A percentile compares a stretch with the other conserved stretches of the same genome.
Conservation (phyloP, 1,140 invertebrate genomes). For the Belonocnema kinseyi region DNA sequence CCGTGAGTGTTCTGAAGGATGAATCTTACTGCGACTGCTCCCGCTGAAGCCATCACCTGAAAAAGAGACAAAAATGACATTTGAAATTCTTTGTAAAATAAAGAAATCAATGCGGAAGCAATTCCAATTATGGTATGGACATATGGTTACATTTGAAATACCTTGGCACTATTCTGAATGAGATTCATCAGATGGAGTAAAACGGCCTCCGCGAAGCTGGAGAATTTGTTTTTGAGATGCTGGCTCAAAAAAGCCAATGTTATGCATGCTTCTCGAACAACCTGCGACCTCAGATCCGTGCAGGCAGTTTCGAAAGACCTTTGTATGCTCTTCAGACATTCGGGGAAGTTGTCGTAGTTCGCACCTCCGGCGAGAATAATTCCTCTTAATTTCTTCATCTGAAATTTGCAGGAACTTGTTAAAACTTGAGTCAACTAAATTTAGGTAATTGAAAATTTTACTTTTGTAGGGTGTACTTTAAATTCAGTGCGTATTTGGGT, state of each 20-base stretch:
- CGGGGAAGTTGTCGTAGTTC: slow-evolving; percentile 89
- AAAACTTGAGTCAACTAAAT: no score
- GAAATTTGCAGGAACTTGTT: slow-evolving; percentile 22
- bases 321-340: slow-evolving; percentile 87
- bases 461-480: no score
- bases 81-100: slow-evolving; percentile 33
- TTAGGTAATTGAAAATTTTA: no score
- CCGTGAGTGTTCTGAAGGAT: slow-evolving; percentile 93
- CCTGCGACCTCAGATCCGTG: slow-evolving; percentile 93
- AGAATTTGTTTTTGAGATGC: slow-evolving; percentile 87
- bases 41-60: slow-evolving; percentile 93
- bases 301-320: slow-evolving; percentile 88
- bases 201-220: slow-evolving; percentile 89
- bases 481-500: no score
- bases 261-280: slow-evolving; percentile 95
- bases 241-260: slow-evolving; percentile 94
- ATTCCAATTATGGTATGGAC: background rate
- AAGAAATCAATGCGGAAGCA: slow-evolving; percentile 28
- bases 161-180: slow-evolving; percentile 97
- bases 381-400: slow-evolving; percentile 91
- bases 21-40: slow-evolving; percentile 90
- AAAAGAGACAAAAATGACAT: slow-evolving; percentile 37
- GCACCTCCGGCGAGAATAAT: slow-evolving; percentile 87
- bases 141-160: slow-evolving; percentile 59
- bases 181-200: slow-evolving; percentile 91